Conservation (phyloP, 53 echinoderm and acorn worm species). For the Stichopus horrens region DNA sequence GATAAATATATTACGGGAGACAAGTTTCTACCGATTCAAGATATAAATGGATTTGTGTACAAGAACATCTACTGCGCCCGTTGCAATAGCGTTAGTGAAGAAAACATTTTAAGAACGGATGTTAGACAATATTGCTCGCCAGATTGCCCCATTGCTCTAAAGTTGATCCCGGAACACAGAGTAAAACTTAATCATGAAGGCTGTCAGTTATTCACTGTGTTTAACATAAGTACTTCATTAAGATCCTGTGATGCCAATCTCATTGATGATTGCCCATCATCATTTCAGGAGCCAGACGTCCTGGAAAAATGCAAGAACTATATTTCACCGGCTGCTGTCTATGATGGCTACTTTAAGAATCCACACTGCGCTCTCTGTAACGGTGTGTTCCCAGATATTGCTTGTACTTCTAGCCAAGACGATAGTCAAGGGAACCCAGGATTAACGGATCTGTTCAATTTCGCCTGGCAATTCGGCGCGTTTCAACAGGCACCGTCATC, state of each 20-base stretch:
- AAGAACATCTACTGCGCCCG: constrained; percentile 18
- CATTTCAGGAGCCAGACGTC: not conserved
- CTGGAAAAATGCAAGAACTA: constrained; percentile 16
- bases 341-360: not conserved
- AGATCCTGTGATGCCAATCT: not conserved
- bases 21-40: not conserved
- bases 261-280: not conserved
- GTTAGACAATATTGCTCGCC: not conserved
- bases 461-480: not conserved
- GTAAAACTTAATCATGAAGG: not conserved
- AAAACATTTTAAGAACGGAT: too few species aligned
- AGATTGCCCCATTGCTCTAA: not conserved
- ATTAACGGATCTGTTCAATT: not conserved
- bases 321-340: not conserved
- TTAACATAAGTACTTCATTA: too few species aligned
- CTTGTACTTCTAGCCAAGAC: not conserved
- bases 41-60: not conserved
- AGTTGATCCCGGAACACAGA: not conserved
- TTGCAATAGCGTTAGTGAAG: constrained; percentile 7
- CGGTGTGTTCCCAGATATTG: too few species aligned
- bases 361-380: constrained; percentile 14
- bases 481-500: not conserved
- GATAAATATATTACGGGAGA: not conserved
- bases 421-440: not conserved
- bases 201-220: not conserved